Conservation (phyloP, 1,140 invertebrate genomes). For the Aethina tumida region DNA sequence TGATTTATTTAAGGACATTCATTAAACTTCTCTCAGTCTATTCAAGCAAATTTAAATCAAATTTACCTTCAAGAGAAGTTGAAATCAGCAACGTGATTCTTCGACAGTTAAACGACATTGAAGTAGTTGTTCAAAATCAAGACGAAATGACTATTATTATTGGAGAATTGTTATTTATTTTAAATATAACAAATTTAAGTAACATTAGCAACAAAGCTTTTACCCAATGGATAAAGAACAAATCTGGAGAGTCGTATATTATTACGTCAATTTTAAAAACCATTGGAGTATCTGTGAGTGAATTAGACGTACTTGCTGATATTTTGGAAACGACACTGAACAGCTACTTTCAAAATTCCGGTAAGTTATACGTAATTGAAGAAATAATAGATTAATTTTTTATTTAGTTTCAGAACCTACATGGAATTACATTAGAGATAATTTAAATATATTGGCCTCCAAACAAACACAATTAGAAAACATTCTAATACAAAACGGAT, state of each 20-base stretch:
- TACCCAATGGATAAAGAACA: slow-evolving; percentile 27
- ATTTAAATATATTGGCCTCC: slow-evolving; percentile 16
- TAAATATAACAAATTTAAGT: slow-evolving; percentile 26
- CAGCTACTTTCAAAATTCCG: slow-evolving; percentile 30
- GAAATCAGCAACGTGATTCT: slow-evolving; percentile 20
- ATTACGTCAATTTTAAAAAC: slow-evolving; percentile 24
- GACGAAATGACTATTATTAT: slow-evolving; percentile 27
- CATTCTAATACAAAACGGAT: slow-evolving; percentile 21
- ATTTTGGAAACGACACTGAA: slow-evolving; percentile 25
- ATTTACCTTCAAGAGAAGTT: slow-evolving; percentile 21
- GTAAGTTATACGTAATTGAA: slow-evolving; percentile 19
- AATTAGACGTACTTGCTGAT: slow-evolving; percentile 22
- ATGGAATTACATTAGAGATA: slow-evolving; percentile 24
- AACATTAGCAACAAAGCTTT: slow-evolving; percentile 21
- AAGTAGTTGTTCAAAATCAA: slow-evolving; percentile 20
- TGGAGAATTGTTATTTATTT: slow-evolving; percentile 22
- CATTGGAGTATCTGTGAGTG: slow-evolving; percentile 19
- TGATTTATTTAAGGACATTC: slow-evolving; percentile 29
- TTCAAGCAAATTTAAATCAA: slow-evolving; percentile 24
- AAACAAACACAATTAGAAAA: slow-evolving; percentile 28
- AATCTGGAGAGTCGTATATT: slow-evolving; percentile 23
- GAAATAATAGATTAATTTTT: slow-evolving; percentile 6
- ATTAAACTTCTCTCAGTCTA: slow-evolving; percentile 31
- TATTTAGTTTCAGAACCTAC: slow-evolving; percentile 23
- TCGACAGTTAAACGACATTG: slow-evolving; percentile 27